A percentile compares a stretch with the other conserved stretches of the same genome.
phyloP scores from a whole-genome alignment of 1,140 invertebrate species.

The Aphis gossypii region DNA sequence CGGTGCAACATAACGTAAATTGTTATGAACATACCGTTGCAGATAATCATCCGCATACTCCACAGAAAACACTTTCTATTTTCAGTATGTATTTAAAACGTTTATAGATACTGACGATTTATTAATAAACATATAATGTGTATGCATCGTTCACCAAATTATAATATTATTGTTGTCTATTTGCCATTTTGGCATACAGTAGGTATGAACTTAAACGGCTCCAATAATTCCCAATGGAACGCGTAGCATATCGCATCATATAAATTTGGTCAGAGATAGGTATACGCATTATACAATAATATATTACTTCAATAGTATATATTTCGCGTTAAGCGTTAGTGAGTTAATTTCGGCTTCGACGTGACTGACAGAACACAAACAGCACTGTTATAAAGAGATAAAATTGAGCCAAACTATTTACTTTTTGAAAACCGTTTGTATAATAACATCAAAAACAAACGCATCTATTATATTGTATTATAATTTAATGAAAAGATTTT shows the following conservation, averaged over 20 bases:
- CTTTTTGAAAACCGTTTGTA: background rate
- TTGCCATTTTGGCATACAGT: background rate
- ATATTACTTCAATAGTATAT: background rate
- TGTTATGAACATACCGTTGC: background rate
- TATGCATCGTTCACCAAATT: background rate
- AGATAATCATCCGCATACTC: background rate
- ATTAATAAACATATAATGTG: background rate
- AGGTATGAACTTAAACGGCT: background rate
- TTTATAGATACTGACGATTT: background rate
- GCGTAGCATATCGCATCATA: background rate
- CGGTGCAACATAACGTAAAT: background rate
- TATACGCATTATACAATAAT: background rate
- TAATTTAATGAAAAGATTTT: background rate
- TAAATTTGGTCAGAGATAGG: background rate
- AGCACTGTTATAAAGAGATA: background rate
- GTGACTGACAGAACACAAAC: background rate
- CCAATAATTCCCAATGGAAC: background rate
- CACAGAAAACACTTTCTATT: background rate
- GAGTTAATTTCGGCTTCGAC: background rate
- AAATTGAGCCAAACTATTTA: background rate
- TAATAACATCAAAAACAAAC: background rate
- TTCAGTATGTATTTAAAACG: background rate
- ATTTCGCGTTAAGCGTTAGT: background rate
- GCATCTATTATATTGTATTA: background rate
- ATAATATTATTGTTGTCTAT: background rate